A percentile compares a stretch with the other conserved stretches of the same genome.
phyloP scores from a whole-genome alignment of 2,113 vertebrate species.

The Hippoglossus stenolepis region DNA sequence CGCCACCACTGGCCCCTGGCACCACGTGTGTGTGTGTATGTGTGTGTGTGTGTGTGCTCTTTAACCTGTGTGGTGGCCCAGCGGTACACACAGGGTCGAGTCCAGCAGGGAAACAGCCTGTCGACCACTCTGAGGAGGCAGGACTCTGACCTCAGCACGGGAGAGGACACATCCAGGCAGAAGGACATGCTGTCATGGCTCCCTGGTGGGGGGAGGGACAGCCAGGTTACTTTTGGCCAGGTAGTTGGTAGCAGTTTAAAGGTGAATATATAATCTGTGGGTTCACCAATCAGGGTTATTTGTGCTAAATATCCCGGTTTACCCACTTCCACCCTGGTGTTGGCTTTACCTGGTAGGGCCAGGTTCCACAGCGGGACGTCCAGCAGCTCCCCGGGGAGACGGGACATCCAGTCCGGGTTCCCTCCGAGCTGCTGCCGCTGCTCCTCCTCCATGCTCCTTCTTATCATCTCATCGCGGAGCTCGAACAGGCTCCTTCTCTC shows the following conservation, averaged over 20 bases:
- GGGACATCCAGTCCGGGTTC: constrained; percentile 73
- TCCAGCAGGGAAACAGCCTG: constrained; percentile 64
- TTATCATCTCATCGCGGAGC: no score
- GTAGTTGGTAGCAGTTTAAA: background rate
- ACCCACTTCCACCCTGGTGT: background rate
- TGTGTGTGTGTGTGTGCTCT: background rate
- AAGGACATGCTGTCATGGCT: constrained; percentile 79
- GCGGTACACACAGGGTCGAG: constrained; percentile 61
- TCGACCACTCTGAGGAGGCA: constrained; percentile 50
- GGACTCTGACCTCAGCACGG: constrained; percentile 60
- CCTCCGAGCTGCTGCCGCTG: background rate
- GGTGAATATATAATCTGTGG: background rate
- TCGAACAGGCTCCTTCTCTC: no score
- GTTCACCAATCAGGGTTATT: background rate
- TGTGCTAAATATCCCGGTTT: background rate
- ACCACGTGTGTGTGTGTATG: background rate
- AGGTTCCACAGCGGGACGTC: constrained; percentile 73
- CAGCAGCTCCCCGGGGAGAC: constrained; percentile 56
- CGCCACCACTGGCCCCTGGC: no score
- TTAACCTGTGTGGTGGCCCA: constrained; percentile 75
- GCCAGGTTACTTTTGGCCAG: background rate
- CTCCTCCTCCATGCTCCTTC: background rate
- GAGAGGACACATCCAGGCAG: constrained; percentile 71
- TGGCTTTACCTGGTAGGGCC: constrained; percentile 64
- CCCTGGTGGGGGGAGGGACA: constrained; percentile 21